Evolutionary conservation across 1,140 invertebrate genomes (phyloP), one percentile per base, ranked within the genome.

Genomic region (Nasonia giraulti): DNA sequence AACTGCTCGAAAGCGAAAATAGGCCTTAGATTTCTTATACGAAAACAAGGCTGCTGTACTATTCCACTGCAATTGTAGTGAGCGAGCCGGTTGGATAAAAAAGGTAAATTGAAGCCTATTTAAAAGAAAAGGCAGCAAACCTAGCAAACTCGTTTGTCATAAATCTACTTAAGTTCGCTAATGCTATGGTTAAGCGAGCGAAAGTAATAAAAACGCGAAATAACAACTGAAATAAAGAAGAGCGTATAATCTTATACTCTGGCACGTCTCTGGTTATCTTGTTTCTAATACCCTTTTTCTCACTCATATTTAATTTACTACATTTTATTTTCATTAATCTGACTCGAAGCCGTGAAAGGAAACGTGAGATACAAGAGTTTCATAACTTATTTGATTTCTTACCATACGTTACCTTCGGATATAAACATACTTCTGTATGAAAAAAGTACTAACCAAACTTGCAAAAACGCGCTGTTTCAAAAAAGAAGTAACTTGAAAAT

Each of bases 41-140:
- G 27, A 27, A 27, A 20, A 31, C n/a, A n/a, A 47, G 47, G 74
- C 40, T 40, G 27, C 27, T 27, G 27, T 27, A 5, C 40, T 37
- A n/a, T 37, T 17, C 17, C 2, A 10, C 6, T 50, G 68, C 68
- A 69, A 31, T 2, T 69, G 68, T 31, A 31, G 23, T 27, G 27
- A 27, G 27, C 1, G 27, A 27, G 27, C 12, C 33, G 62, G 1
- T 14, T 11, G 62, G 2, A 17, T 8, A n/a, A 23, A 20, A 0
- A 50, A 37, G 23, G n/a, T 78, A 80, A 80, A 80, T 80, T 68
- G 78, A 69, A 80, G 62, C 5, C 31, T 79, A 55, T 17, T 20
- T 68, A 17, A 37, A 77, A 31, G 14, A 77, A 79, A 14, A 37
- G 12, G 17, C 1, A 80, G 4, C 2, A 40, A 62, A 62, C 14